phyloP scores from a whole-genome alignment of 2,113 vertebrate species.

The Zootoca vivipara region DNA sequence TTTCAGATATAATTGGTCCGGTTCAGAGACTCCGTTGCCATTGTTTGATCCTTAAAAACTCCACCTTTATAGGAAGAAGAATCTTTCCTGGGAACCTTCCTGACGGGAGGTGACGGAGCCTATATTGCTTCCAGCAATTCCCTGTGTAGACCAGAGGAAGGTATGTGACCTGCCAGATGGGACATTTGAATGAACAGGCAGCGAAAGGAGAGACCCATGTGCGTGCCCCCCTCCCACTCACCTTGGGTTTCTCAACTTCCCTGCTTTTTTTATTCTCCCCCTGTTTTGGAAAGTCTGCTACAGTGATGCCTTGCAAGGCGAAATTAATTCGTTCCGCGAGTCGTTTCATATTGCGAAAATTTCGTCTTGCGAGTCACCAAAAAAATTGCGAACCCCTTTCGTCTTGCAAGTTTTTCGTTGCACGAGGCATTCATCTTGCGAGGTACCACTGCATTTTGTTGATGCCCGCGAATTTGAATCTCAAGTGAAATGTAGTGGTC shows the following conservation, averaged over 20 bases:
- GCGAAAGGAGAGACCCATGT: no score
- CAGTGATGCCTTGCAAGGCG: no score
- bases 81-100: conserved; percentile 83
- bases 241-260: neutral
- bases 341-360: no score
- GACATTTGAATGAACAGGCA: no score
- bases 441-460: no score
- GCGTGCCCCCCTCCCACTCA: no score
- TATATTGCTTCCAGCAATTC: conserved; percentile 82
- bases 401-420: no score
- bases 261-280: neutral
- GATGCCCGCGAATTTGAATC: neutral
- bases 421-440: no score
- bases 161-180: conserved; percentile 68
- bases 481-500: no score
- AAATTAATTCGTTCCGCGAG: no score
- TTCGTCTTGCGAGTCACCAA: no score
- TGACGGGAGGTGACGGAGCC: conserved; percentile 82
- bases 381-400: no score
- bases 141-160: conserved; percentile 86
- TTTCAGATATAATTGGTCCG: neutral
- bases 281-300: neutral
- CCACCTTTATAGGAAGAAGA: conserved; percentile 73
- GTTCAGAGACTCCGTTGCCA: neutral
- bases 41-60: neutral